Evolutionary conservation across 2,113 vertebrate genomes (phyloP).

Genomic region (Melanerpes aurifrons): DNA sequence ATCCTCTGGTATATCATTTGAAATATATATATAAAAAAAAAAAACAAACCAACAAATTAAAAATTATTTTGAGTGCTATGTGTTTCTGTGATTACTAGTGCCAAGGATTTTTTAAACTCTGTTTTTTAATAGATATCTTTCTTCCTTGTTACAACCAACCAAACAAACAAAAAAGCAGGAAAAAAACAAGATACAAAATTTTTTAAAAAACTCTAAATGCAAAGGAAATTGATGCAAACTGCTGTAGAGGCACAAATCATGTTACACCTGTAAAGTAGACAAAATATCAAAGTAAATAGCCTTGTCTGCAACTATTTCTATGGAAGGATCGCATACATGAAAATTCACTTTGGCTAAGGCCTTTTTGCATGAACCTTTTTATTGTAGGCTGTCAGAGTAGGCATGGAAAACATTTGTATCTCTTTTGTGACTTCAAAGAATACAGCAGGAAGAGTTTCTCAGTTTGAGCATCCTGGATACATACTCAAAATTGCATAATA

Average conservation of each 20-base stretch:
- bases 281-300: not conserved
- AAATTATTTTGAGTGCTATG: not conserved
- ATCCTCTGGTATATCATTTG: not conserved
- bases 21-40: not conserved
- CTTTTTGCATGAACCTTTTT: not conserved
- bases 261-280: not conserved
- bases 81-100: not conserved
- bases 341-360: not conserved
- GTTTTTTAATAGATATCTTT: not conserved
- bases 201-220: not conserved
- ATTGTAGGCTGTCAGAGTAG: not conserved
- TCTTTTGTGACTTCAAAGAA: not conserved
- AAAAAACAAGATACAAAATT: not conserved
- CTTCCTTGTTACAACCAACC: not conserved
- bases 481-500: not conserved
- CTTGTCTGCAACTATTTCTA: not conserved
- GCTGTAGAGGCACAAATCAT: not conserved
- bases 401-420: not conserved
- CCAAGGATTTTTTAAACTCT: not conserved
- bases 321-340: not conserved
- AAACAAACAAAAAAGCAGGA: not conserved
- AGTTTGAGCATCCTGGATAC: not conserved
- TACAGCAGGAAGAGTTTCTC: not conserved
- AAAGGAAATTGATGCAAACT: not conserved
- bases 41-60: not conserved